phyloP scores from a whole-genome alignment of 2,888 invertebrate species.

The Cheilosia scutellata region DNA sequence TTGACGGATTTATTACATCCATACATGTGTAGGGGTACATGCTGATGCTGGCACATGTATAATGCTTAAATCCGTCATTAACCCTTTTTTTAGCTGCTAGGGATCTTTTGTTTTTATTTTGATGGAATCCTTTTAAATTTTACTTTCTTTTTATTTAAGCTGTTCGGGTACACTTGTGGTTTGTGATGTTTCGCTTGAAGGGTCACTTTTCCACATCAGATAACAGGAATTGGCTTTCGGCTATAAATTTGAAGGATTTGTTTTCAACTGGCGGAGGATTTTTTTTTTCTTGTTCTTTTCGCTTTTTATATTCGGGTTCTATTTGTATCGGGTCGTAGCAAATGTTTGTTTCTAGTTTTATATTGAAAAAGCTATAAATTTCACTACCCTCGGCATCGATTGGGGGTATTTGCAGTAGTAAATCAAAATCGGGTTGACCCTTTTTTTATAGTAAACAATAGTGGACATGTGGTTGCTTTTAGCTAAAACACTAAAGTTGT shows the following conservation, averaged over 20 bases:
- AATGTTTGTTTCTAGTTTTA: slow-evolving; percentile 19
- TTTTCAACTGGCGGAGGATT: not conserved
- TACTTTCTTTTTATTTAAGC: slow-evolving; percentile 20
- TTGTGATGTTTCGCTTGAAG: slow-evolving; percentile 28
- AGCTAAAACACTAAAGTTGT: too few species aligned
- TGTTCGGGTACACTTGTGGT: slow-evolving; percentile 26
- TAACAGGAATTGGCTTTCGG: slow-evolving; percentile 39
- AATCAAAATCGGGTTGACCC: slow-evolving; percentile 10
- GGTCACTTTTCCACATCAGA: slow-evolving; percentile 42
- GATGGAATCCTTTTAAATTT: slow-evolving; percentile 2
- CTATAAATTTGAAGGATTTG: slow-evolving; percentile 37
- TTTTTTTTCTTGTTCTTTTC: not conserved
- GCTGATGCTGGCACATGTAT: not conserved
- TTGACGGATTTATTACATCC: not conserved
- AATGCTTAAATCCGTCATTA: slow-evolving; percentile 7
- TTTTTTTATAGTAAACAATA: not conserved
- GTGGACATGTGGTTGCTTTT: too few species aligned
- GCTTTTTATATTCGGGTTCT: slow-evolving; percentile 6
- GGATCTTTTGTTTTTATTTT: slow-evolving; percentile 15
- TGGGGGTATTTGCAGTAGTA: not conserved
- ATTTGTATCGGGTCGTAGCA: slow-evolving; percentile 6
- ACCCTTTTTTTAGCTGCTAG: not conserved
- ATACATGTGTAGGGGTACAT: not conserved
- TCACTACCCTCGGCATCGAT: slow-evolving; percentile 19
- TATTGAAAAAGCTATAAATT: slow-evolving; percentile 32